Base-by-base conservation (phyloP, 2,113 vertebrate species). In the Litocranius walleri region DNA sequence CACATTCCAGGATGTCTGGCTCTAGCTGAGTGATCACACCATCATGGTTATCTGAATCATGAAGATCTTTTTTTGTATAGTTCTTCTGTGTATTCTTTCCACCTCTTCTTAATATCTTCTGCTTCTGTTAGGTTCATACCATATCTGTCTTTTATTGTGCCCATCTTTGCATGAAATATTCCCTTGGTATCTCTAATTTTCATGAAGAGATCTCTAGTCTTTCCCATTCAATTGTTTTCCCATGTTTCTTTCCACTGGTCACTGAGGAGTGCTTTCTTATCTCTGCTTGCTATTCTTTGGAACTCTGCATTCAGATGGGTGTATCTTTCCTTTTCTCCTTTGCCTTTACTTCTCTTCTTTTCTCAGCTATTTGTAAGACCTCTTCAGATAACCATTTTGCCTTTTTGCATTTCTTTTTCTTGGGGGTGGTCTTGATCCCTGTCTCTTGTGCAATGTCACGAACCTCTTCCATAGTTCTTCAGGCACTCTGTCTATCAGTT, bases 401-500 rank as follows among this genome's bases (percentile, higher is more conserved):
- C 33, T 11, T 36, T 21, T 71, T 71, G 33, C 64, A 36, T 21
- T 71, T 71, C 17, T 71, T 21, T 36, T 71, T 21, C n/a, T 36
- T 36, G n/a, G 17, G 9, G 64, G 36, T 36, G 9, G 64, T 71
- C n/a, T 36, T 71, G n/a, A 36, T 36, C 64, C 10, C 8, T 67
- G 17, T 3, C 33, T 67, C 33, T 17, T 36, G 17, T 67, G 9
- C n/a, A 71, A 1, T 36, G 64, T 67, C 17, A 67, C 0, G 0
- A 67, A 67, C 8, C 4, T n/a, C 4, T 5, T 67, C 16, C 64
- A 36, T 19, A 67, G n/a, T 36, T 67, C 64, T 67, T 67, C 9
- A 67, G 64, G 17, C 64, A 67, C 33, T 19, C 64, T 67, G 33
- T 64, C 62, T 17, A 8, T 67, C 62, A 21, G 33, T 36, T 36